phyloP scores from a whole-genome alignment of 2,888 invertebrate species.

The Cremastobaeus sp. region DNA sequence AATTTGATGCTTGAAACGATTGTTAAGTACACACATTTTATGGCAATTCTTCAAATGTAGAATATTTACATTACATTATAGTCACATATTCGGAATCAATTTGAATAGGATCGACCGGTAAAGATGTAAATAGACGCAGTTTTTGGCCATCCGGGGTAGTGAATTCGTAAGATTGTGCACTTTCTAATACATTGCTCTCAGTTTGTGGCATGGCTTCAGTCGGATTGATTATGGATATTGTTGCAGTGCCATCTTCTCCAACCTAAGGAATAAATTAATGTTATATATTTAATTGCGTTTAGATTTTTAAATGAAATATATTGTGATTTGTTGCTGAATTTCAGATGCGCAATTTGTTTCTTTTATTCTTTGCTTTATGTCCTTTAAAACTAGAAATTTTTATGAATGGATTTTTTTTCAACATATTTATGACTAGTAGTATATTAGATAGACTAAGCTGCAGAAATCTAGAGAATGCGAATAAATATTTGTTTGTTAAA shows the following conservation, averaged over 20 bases:
- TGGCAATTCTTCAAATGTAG: neutral
- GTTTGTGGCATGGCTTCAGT: conserved; percentile 62
- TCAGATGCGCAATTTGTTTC: too few relatives aligned
- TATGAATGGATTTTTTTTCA: too few relatives aligned
- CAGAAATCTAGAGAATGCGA: too few relatives aligned
- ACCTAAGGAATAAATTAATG: conserved; percentile 63
- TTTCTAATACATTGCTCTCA: conserved; percentile 55
- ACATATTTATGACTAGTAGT: too few relatives aligned
- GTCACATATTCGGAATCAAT: conserved; percentile 77
- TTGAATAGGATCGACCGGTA: conserved; percentile 79
- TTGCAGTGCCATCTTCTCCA: conserved; percentile 69
- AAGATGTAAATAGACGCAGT: conserved; percentile 82
- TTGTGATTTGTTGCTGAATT: too few relatives aligned
- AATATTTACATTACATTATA: conserved; percentile 70
- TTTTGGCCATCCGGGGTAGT: conserved; percentile 81
- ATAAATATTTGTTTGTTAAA: too few relatives aligned
- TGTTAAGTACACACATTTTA: conserved; percentile 22
- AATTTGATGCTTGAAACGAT: neutral
- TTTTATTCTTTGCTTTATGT: too few relatives aligned
- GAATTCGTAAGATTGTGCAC: conserved; percentile 79
- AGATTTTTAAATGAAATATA: neutral
- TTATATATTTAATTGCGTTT: neutral
- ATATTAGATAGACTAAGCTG: too few relatives aligned
- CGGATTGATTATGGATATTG: conserved; percentile 71
- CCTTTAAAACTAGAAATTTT: neutral